Percentiles rank a stretch among this genome's conserved stretches.
Evolutionary conservation across 2,113 vertebrate species (phyloP).

Genomic region (Bufo bufo): DNA sequence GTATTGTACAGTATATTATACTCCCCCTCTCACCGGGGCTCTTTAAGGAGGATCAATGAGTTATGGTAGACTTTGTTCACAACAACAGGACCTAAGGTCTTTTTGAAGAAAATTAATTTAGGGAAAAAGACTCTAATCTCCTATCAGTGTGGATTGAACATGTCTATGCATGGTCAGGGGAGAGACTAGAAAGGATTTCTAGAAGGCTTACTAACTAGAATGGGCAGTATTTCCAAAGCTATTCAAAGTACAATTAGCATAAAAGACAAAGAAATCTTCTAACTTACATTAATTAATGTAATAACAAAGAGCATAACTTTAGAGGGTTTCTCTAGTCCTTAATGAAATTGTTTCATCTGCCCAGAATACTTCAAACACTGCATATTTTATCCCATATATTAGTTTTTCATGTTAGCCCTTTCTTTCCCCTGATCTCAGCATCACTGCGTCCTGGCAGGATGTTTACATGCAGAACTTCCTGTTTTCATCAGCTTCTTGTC

Average conservation of each 20-base stretch:
- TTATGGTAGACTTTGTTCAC: neutral
- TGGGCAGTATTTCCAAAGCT: neutral
- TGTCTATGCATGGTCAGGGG: neutral
- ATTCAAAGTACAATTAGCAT: neutral
- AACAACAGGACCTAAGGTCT: neutral
- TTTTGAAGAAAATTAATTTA: neutral
- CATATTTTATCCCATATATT: too few species aligned
- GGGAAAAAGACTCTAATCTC: neutral
- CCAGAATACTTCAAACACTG: too few species aligned
- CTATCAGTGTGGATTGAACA: neutral
- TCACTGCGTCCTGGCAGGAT: too few species aligned
- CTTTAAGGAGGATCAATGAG: neutral
- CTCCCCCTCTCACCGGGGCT: too few species aligned
- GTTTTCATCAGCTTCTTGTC: too few species aligned
- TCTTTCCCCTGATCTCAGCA: too few species aligned
- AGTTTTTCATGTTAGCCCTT: too few species aligned
- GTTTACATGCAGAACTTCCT: too few species aligned
- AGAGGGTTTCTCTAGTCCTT: too few species aligned
- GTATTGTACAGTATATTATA: too few species aligned
- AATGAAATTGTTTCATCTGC: too few species aligned
- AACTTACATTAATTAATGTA: neutral
- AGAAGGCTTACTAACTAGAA: neutral
- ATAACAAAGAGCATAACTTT: neutral
- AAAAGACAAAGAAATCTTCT: neutral
- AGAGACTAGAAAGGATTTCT: neutral